Base-by-base conservation (phyloP, 2,888 invertebrate species). In the Bombylius discolor region DNA sequence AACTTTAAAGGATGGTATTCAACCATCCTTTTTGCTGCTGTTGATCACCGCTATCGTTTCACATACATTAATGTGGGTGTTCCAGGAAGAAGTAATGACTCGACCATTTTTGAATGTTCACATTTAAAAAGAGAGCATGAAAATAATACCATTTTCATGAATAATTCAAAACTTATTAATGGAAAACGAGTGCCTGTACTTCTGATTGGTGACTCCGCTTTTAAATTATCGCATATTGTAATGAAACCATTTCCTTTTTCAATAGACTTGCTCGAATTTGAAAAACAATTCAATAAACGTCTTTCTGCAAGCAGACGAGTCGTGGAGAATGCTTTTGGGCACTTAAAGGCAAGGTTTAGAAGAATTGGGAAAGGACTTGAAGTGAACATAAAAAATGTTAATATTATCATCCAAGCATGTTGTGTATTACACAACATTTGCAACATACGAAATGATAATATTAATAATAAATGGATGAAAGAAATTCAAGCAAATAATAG, bases 301-400 rank as follows among this genome's bases (percentile, higher is more conserved):
- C 49, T 60, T 14, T 61, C 58, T 5, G 36, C 39, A 39, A 52
- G 55, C 36, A 49, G 56, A 9, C 48, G 60, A 11, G 58, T 60
- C 9, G 53, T 59, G 1, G 52, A 49, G 46, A 46, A 52, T 34
- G 44, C 58, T 8, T 58, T 55, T 52, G 47, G 42, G 1, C 59
- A 60, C 51, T 55, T 62, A n/a, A 58, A 58, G 49, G 57, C 58
- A 11, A 46, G 60, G 51, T 62, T 62, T 55, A 50, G 56, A 47
- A 59, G 47, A 47, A 55, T 62, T 39, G 55, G 55, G 13, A 55
- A 47, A 42, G 58, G 59, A 44, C 56, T 60, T 39, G 52, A 60
- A 55, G 53, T 58, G 23, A 23, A 39, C 11, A 31, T 31, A 12
- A n/a, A 48, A 46, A 53, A 58, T 42, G 14, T n/a, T 13, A 32